Evolutionary conservation across 2,797 vertebrate genomes (phyloP), one percentile per base, ranked within the genome.

Genomic region (Thalassophryne amazonica): DNA sequence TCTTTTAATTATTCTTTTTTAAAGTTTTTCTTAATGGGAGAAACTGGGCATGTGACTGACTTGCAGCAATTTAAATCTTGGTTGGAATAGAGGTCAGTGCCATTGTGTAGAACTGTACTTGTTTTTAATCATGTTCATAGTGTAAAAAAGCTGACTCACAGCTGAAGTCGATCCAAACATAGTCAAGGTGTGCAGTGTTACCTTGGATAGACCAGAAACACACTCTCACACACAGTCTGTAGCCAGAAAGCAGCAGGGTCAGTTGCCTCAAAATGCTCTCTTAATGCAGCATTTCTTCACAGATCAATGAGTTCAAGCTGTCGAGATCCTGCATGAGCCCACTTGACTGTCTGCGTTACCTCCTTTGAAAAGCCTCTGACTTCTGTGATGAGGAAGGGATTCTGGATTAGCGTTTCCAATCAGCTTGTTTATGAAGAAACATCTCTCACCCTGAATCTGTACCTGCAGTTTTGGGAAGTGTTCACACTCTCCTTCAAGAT

Each of bases 341-440:
- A 54, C 27, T 28, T 38, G 30, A 47, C 54, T 12, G 16, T 23
- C 14, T 36, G 25, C 17, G 28, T 32, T 4, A 15, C 22, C 8
- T 56, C 32, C 22, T 16, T 50, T 15, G 45, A 43, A 37, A 56
- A 56, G 15, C 7, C 32, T 14, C 38, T 36, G 9, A 41, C 15
- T 23, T 50, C 37, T 29, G 14, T 51, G 38, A 45, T 35, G 38
- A 36, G 40, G 9, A 60, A 53, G 22, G 48, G 28, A 16, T 38
- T 52, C 34, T 52, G 31, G 15, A 53, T 60, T 16, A 43, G 14
- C 32, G 29, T 62, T 62, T 54, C 11, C 14, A 29, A 59, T 59
- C 43, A 59, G 37, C 21, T 50, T 50, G n/a, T 37, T 35, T 22
- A 37, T n/a, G 5, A 13, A 22, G 35, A 37, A 19, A 21, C n/a